Conservation (phyloP, 2,888 invertebrate species). For the Cerastis rubricosa region DNA sequence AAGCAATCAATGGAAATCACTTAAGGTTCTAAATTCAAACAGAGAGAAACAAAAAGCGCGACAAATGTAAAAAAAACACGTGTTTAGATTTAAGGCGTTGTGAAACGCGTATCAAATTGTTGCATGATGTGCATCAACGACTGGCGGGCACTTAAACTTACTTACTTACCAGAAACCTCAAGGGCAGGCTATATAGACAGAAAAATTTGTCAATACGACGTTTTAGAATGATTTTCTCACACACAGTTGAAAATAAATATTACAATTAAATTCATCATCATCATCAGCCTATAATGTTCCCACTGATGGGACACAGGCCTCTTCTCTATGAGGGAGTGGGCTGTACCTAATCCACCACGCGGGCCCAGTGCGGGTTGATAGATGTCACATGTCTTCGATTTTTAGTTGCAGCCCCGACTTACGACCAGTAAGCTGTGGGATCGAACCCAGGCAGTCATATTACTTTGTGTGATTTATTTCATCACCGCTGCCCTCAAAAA, state of each 20-base stretch:
- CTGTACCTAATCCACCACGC: too few species aligned
- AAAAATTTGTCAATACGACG: conserved; percentile 30
- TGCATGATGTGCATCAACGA: conserved; percentile 19
- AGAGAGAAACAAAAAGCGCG: neutral
- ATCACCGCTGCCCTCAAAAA: too few species aligned
- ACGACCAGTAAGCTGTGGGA: too few species aligned
- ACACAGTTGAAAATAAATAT: neutral
- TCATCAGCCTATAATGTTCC: too few species aligned
- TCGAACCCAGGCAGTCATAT: too few species aligned
- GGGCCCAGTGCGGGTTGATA: too few species aligned
- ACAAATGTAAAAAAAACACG: conserved; percentile 7
- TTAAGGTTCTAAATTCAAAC: neutral
- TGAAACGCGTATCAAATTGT: conserved; percentile 23
- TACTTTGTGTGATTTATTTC: too few species aligned
- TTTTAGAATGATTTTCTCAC: neutral
- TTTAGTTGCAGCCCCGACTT: too few species aligned
- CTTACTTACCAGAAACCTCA: conserved; percentile 46
- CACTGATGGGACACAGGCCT: too few species aligned
- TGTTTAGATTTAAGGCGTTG: conserved; percentile 17
- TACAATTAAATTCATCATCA: neutral
- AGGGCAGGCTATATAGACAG: conserved; percentile 49
- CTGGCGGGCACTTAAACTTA: conserved; percentile 13
- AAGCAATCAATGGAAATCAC: neutral
- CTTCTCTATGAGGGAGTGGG: too few species aligned
- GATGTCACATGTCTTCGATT: too few species aligned